Conservation (phyloP, 2,888 invertebrate species). For the Drosophila atroscutellata region DNA sequence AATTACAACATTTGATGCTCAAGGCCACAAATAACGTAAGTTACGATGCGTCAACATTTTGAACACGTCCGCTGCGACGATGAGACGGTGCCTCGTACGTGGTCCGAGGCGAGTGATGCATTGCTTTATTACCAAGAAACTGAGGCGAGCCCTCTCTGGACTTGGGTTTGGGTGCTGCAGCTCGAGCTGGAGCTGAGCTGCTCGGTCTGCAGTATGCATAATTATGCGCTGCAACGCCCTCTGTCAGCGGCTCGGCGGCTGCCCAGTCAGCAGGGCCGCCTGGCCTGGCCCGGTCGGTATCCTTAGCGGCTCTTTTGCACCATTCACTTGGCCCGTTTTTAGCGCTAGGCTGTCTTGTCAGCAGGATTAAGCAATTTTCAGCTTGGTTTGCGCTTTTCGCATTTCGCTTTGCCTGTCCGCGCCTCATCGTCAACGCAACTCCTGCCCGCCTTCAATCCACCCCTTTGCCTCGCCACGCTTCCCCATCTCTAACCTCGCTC, state of each 20-base stretch:
- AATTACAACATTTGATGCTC: slow-evolving; percentile 79
- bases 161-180: not conserved
- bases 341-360: slow-evolving; percentile 71
- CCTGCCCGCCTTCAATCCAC: slow-evolving; percentile 10
- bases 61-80: slow-evolving; percentile 25
- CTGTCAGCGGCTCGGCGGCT: slow-evolving; percentile 72
- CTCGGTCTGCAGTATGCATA: slow-evolving; percentile 67
- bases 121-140: slow-evolving; percentile 79
- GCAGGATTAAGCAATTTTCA: slow-evolving; percentile 81
- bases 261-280: slow-evolving; percentile 55
- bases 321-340: slow-evolving; percentile 48
- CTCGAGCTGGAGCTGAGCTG: slow-evolving; percentile 1
- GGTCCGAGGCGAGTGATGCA: slow-evolving; percentile 68
- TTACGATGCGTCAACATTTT: slow-evolving; percentile 80
- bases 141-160: slow-evolving; percentile 36
- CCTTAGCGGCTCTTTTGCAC: slow-evolving; percentile 53
- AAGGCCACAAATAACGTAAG: slow-evolving; percentile 79
- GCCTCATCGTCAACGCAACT: slow-evolving; percentile 50
- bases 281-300: slow-evolving; percentile 18
- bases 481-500: slow-evolving; percentile 1
- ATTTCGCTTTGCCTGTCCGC: slow-evolving; percentile 64
- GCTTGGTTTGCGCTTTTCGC: slow-evolving; percentile 72
- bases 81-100: slow-evolving; percentile 16
- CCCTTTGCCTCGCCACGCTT: not conserved
- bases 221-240: slow-evolving; percentile 82